Evolutionary conservation across 2,888 invertebrate genomes (phyloP).

Genomic region (Rapana venosa): DNA sequence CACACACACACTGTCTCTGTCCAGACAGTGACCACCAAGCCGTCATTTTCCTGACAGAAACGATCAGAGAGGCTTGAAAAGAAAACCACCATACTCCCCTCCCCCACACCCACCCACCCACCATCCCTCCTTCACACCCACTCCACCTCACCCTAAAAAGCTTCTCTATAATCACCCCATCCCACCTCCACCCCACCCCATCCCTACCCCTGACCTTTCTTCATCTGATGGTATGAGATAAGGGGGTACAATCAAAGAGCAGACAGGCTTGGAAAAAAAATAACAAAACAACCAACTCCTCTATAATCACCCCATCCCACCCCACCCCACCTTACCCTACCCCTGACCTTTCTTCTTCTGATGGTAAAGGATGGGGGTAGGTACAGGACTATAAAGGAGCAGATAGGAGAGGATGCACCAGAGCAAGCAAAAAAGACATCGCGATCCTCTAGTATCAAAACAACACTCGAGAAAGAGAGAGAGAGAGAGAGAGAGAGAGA

Average conservation of each 20-base stretch:
- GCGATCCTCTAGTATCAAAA: background rate
- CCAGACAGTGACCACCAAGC: no score
- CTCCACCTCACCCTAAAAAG: background rate
- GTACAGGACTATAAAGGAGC: background rate
- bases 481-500: background rate
- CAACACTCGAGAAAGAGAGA: background rate
- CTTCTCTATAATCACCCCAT: background rate
- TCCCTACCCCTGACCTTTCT: no score
- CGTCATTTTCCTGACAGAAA: background rate
- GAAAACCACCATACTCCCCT: background rate
- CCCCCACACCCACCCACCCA: no score
- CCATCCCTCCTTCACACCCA: background rate
- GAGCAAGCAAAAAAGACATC: background rate
- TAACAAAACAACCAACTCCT: no score
- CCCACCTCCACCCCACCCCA: background rate
- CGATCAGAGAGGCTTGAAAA: background rate
- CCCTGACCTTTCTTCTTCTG: no score
- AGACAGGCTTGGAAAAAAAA: no score
- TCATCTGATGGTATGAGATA: no score
- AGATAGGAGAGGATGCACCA: background rate
- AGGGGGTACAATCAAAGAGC: no score
- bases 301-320: no score
- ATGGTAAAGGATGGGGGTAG: no score
- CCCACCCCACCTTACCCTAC: no score
- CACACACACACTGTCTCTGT: slow-evolving; percentile 22